Evolutionary conservation across 2,888 invertebrate species (phyloP).

Genomic region (Yponomeuta cagnagella): DNA sequence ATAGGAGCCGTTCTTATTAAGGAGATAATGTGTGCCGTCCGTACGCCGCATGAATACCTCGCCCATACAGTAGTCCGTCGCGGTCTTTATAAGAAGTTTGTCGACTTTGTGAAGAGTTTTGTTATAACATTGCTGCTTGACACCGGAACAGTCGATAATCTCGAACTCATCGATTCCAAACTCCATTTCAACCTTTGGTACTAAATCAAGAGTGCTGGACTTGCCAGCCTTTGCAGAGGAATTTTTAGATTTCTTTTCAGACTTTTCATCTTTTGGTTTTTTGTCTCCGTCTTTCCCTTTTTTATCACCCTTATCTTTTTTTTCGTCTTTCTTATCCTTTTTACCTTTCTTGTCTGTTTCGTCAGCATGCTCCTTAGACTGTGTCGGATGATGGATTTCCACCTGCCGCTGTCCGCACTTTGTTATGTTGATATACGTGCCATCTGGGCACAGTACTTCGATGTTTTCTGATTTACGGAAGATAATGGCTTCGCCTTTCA

Average conservation of each 20-base stretch:
- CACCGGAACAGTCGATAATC: conserved; percentile 46
- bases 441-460: conserved; percentile 51
- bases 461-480: conserved; percentile 47
- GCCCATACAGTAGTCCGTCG: conserved; percentile 57
- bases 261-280: conserved; percentile 2
- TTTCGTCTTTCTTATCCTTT: conserved; percentile 14
- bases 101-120: conserved; percentile 38
- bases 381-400: conserved; percentile 20
- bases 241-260: conserved; percentile 40
- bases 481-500: conserved; percentile 59
- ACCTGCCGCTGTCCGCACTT: conserved; percentile 39
- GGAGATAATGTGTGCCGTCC: conserved; percentile 55
- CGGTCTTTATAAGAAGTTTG: conserved; percentile 52
- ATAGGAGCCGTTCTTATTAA: conserved; percentile 59
- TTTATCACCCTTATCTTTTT: not conserved
- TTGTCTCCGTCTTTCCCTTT: not conserved
- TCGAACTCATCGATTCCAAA: conserved; percentile 54
- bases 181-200: not conserved
- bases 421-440: conserved; percentile 46
- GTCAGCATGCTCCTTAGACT: conserved; percentile 21
- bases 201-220: not conserved
- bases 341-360: conserved; percentile 37
- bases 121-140: conserved; percentile 46
- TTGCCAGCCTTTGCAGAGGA: not conserved
- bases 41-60: conserved; percentile 61